These are phyloP conservation scores for Nibea albiflora DNA, from an alignment of 2,113 vertebrate genomes.

Conservation along the genomic window DNA sequence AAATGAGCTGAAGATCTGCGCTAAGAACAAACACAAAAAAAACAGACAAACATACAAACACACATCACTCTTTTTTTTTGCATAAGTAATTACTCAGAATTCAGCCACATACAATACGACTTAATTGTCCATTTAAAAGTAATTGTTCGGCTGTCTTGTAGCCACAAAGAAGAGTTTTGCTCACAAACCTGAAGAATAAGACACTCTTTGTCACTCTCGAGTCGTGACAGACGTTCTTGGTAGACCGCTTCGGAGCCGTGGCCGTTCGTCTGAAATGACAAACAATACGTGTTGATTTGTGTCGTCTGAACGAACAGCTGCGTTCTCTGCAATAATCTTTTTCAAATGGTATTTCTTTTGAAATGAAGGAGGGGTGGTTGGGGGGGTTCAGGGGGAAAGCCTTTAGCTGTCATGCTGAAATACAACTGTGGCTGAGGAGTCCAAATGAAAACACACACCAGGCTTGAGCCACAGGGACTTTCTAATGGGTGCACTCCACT, in stretches of 20 bases:
- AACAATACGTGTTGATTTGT: constrained; percentile 13
- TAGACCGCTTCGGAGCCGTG: constrained; percentile 88
- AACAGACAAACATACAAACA: constrained; percentile 1
- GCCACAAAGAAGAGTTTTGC: not conserved
- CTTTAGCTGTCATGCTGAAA: constrained; percentile 13
- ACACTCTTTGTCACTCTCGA: constrained; percentile 98
- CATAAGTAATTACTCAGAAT: not conserved
- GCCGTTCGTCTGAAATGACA: constrained; percentile 89
- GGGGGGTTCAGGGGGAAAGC: no score
- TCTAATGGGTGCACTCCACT: not conserved
- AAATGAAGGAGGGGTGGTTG: not conserved
- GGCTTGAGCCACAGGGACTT: constrained; percentile 5
- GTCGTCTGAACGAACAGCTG: not conserved
- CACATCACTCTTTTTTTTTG: not conserved
- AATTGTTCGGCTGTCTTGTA: not conserved
- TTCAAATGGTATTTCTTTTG: not conserved
- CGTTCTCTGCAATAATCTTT: not conserved
- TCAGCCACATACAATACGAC: not conserved
- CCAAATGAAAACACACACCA: constrained; percentile 22
- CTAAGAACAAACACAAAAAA: not conserved
- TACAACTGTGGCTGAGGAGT: not conserved
- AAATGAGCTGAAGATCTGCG: not conserved
- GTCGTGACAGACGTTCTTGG: constrained; percentile 92
- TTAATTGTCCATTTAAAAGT: constrained; percentile 8
- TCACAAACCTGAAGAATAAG: constrained; percentile 93